Conservation (phyloP, 2,797 vertebrate genomes). For the Karalla daura region DNA sequence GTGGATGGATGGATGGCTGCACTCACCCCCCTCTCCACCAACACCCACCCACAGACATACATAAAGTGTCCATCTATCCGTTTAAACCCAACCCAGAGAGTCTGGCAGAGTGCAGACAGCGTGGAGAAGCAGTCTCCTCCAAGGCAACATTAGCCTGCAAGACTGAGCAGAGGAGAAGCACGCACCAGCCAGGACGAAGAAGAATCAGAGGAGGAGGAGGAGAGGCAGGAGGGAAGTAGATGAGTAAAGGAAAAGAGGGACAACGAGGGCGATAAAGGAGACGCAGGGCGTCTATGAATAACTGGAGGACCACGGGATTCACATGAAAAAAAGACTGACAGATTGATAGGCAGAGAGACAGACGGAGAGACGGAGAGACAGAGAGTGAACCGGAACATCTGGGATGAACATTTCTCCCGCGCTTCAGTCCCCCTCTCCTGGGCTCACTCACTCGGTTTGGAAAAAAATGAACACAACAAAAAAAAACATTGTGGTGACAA, state of each 20-base stretch:
- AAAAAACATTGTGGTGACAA: constrained; percentile 48
- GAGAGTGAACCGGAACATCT: constrained; percentile 45
- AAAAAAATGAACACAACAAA: constrained; percentile 49
- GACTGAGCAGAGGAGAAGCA: constrained; percentile 43
- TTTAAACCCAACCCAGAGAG: constrained; percentile 44
- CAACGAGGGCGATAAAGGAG: constrained; percentile 26
- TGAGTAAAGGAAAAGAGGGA: constrained; percentile 32
- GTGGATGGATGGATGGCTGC: constrained; percentile 5
- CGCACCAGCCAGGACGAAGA: constrained; percentile 7
- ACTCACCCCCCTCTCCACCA: constrained; percentile 14
- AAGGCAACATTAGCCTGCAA: constrained; percentile 52
- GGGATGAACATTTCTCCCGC: constrained; percentile 10
- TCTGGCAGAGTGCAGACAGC: constrained; percentile 56
- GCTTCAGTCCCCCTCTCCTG: constrained; percentile 23
- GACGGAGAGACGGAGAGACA: constrained; percentile 12
- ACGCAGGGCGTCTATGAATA: too few relatives aligned
- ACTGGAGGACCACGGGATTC: too few relatives aligned
- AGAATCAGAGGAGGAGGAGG: neutral
- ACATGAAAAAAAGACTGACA: neutral
- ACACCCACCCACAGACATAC: constrained; percentile 24
- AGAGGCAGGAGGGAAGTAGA: constrained; percentile 20
- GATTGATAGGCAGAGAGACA: neutral
- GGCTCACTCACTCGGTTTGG: constrained; percentile 51
- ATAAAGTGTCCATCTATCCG: constrained; percentile 26
- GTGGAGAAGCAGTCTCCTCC: constrained; percentile 60